phyloP scores from a whole-genome alignment of 2,797 vertebrate genomes.

The Amphiprion clarkii region DNA sequence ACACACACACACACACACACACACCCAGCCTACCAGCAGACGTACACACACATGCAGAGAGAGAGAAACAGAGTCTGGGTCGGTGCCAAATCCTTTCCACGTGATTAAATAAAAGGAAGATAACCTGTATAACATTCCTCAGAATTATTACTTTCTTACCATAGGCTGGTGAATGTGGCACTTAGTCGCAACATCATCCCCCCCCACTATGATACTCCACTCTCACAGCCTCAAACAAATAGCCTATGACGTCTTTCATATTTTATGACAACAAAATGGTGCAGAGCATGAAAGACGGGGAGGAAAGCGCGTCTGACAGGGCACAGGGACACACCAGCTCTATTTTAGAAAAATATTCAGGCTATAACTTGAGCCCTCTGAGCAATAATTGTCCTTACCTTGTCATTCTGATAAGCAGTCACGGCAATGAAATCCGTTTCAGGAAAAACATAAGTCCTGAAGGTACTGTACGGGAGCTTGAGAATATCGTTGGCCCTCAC shows the following conservation, averaged over 20 bases:
- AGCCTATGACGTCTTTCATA: conserved; percentile 69
- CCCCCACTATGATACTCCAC: conserved; percentile 18
- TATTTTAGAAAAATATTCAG: neutral
- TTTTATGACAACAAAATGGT: conserved; percentile 80
- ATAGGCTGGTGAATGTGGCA: conserved; percentile 54
- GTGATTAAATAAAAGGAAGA: conserved; percentile 83
- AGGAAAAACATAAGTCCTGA: conserved; percentile 97
- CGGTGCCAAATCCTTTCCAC: conserved; percentile 79
- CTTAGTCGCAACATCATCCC: conserved; percentile 19
- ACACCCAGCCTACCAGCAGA: conserved; percentile 8
- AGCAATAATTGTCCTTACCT: conserved; percentile 85
- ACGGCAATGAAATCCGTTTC: conserved; percentile 99
- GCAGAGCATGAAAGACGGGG: conserved; percentile 26
- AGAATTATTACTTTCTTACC: conserved; percentile 65
- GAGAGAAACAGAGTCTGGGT: conserved; percentile 41
- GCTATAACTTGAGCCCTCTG: neutral
- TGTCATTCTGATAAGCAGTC: conserved; percentile 99
- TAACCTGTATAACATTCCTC: conserved; percentile 78
- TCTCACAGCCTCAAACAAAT: conserved; percentile 51
- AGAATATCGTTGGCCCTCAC: conserved; percentile 98
- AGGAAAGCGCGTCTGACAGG: conserved; percentile 26
- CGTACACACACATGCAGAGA: conserved; percentile 35
- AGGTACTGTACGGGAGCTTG: conserved; percentile 97
- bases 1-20: conserved; percentile 8
- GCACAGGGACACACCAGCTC: neutral